Conservation (phyloP, 2,113 vertebrate genomes). For the Acanthochromis polyacanthus region DNA sequence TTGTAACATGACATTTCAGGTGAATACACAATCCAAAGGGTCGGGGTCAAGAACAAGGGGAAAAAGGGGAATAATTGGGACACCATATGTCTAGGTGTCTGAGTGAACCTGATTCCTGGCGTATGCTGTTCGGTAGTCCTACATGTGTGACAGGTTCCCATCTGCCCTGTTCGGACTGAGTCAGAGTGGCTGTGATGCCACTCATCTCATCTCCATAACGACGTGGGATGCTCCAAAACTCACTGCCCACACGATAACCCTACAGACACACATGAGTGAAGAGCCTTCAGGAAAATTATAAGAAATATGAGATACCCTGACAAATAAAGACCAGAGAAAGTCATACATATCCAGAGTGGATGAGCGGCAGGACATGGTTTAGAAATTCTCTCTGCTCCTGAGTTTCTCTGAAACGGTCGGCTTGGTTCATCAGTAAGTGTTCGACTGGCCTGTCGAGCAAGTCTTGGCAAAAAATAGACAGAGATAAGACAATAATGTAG, state of each 20-base stretch:
- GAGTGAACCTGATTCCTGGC: slow-evolving; percentile 85
- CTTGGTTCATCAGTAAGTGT: slow-evolving; percentile 88
- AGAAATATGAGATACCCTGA: not conserved
- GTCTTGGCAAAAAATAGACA: slow-evolving; percentile 64
- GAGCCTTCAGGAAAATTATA: not conserved
- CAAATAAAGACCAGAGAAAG: not conserved
- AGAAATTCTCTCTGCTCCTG: slow-evolving; percentile 89
- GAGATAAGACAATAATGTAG: not conserved
- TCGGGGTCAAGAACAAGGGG: not conserved
- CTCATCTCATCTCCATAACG: slow-evolving; percentile 89
- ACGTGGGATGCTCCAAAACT: slow-evolving; percentile 91
- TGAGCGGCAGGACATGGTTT: slow-evolving; percentile 80
- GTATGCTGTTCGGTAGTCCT: slow-evolving; percentile 82
- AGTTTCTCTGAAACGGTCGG: slow-evolving; percentile 84
- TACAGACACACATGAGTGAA: slow-evolving; percentile 54
- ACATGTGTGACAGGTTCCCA: slow-evolving; percentile 82
- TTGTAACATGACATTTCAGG: not conserved
- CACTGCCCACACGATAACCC: slow-evolving; percentile 84
- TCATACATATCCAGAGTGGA: slow-evolving; percentile 86
- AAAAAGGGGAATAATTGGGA: not conserved
- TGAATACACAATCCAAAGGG: not conserved
- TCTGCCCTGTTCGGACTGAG: slow-evolving; percentile 84
- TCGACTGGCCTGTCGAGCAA: slow-evolving; percentile 86
- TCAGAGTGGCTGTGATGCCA: slow-evolving; percentile 88
- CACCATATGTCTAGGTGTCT: not conserved